A percentile compares a stretch with the other conserved stretches of the same genome.
These are phyloP conservation scores for Melanaphis sacchari DNA, from an alignment of 1,140 invertebrate species.

Conservation along the genomic window DNA sequence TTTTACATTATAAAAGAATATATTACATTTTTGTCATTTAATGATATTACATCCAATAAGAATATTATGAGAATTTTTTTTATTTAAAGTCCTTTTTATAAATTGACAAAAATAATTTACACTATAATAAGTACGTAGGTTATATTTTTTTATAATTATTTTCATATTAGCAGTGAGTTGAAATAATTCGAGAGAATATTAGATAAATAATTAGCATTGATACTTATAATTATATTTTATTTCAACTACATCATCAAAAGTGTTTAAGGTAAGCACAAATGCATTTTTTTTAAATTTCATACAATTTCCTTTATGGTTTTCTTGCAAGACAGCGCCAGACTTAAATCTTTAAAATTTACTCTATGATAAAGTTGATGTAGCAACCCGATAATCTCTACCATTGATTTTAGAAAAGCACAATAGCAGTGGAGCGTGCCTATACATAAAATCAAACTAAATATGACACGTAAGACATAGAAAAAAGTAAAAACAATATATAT, in stretches of 20 bases:
- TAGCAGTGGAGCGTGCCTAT: no score
- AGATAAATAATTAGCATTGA: background rate
- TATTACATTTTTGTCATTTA: background rate
- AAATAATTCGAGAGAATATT: background rate
- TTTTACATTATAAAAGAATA: background rate
- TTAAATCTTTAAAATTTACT: background rate
- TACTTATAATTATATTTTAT: background rate
- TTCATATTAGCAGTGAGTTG: no score
- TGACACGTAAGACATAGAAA: no score
- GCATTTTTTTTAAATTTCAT: background rate
- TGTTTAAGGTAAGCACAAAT: background rate
- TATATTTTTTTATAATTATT: no score
- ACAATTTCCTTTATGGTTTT: background rate
- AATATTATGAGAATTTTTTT: background rate
- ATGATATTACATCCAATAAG: background rate
- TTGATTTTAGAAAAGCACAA: background rate
- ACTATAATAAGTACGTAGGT: background rate
- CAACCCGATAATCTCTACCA: background rate
- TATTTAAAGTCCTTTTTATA: no score
- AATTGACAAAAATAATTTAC: no score
- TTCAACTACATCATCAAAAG: background rate
- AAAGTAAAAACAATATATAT: background rate
- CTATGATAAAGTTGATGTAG: background rate
- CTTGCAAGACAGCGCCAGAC: background rate
- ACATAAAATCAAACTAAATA: background rate